phyloP scores from a whole-genome alignment of 2,888 invertebrate genomes.

The Spisula subtruncata region DNA sequence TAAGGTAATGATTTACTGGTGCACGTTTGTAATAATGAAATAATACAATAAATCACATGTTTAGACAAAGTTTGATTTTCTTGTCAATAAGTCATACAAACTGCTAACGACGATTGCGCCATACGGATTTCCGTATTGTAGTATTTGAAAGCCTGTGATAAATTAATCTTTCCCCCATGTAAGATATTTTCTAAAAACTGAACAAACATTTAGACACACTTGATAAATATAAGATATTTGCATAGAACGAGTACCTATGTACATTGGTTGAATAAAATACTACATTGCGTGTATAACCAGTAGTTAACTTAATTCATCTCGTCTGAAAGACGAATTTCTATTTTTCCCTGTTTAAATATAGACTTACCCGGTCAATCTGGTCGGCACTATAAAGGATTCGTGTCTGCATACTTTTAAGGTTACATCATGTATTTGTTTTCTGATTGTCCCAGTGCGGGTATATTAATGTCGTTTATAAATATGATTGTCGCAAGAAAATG shows the following conservation, averaged over 20 bases:
- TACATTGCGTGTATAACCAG: not conserved
- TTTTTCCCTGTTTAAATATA: not conserved
- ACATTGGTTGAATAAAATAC: not conserved
- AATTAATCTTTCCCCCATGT: conserved; percentile 56
- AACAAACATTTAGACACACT: conserved; percentile 44
- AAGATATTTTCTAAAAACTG: conserved; percentile 13
- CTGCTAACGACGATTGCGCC: not conserved
- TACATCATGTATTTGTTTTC: too few relatives aligned
- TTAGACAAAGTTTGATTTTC: conserved; percentile 26
- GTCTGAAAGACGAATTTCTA: not conserved
- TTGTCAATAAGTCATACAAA: conserved; percentile 11
- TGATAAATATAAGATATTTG: conserved; percentile 42
- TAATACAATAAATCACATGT: not conserved
- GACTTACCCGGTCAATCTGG: too few relatives aligned
- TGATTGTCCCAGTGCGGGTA: too few relatives aligned
- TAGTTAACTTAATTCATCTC: not conserved
- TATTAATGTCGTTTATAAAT: too few relatives aligned
- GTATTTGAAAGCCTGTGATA: conserved; percentile 27
- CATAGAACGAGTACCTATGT: conserved; percentile 31
- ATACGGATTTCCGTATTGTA: conserved; percentile 14
- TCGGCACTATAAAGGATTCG: too few relatives aligned
- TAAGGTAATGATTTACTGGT: not conserved
- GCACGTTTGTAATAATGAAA: not conserved
- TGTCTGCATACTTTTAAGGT: too few relatives aligned
- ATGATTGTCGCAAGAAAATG: too few relatives aligned